These are phyloP conservation scores for Hemicordylus capensis DNA, from an alignment of 2,113 vertebrate species.

Conservation along the genomic window DNA sequence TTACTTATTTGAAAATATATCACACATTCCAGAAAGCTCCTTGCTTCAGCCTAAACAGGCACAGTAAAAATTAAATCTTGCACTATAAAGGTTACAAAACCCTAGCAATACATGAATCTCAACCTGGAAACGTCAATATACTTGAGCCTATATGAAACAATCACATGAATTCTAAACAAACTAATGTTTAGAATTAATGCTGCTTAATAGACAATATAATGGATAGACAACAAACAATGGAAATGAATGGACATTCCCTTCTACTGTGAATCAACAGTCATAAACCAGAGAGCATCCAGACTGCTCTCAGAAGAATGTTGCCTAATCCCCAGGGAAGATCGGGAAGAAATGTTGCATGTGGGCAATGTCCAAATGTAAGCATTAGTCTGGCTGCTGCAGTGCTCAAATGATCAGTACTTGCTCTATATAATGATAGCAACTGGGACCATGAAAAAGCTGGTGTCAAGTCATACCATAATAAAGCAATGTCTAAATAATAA, in stretches of 20 bases:
- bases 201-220: neutral
- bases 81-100: neutral
- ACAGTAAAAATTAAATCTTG: neutral
- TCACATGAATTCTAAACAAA: neutral
- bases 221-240: neutral
- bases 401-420: neutral
- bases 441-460: neutral
- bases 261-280: too few relatives aligned
- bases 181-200: neutral
- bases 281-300: too few relatives aligned
- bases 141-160: neutral
- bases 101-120: neutral
- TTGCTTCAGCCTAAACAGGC: neutral
- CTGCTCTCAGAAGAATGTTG: too few relatives aligned
- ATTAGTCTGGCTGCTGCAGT: too few relatives aligned
- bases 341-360: too few relatives aligned
- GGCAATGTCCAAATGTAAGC: too few relatives aligned
- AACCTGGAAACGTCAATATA: neutral
- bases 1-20: neutral
- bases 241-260: too few relatives aligned
- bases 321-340: too few relatives aligned
- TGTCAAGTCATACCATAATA: neutral
- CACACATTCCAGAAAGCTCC: neutral
- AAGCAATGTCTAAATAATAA: neutral
- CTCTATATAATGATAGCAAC: neutral